phyloP scores from a whole-genome alignment of 2,797 vertebrate genomes.

The Telmatherina bonti region DNA sequence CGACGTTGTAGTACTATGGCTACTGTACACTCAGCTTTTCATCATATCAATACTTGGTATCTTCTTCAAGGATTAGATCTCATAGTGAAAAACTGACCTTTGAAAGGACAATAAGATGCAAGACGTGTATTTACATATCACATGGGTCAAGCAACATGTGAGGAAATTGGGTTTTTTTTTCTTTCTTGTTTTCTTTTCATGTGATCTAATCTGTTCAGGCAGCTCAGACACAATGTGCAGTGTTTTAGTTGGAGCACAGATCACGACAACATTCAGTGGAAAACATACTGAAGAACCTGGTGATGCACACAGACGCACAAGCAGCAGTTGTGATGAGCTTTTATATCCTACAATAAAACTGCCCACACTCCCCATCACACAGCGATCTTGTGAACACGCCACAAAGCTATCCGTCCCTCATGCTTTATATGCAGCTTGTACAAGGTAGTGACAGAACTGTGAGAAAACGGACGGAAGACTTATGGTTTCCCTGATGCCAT shows the following conservation, averaged over 20 bases:
- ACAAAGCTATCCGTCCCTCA: conserved; percentile 4
- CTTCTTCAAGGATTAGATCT: conserved; percentile 50
- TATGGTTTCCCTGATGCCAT: conserved; percentile 77
- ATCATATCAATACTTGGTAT: conserved; percentile 57
- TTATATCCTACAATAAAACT: conserved; percentile 25
- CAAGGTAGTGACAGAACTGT: conserved; percentile 43
- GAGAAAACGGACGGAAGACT: conserved; percentile 73
- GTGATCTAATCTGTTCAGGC: conserved; percentile 52
- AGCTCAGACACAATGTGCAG: conserved; percentile 48
- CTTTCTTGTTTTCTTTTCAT: background rate
- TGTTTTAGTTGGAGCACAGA: conserved; percentile 40
- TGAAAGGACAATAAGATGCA: conserved; percentile 51
- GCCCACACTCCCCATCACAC: conserved; percentile 27
- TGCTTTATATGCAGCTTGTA: conserved; percentile 36
- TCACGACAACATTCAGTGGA: conserved; percentile 24
- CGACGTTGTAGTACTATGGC: conserved; percentile 36
- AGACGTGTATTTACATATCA: conserved; percentile 68
- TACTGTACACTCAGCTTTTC: conserved; percentile 43
- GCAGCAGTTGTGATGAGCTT: conserved; percentile 27
- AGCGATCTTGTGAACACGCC: conserved; percentile 38
- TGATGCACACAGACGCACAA: conserved; percentile 26
- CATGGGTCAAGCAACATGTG: conserved; percentile 41
- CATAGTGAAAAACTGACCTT: conserved; percentile 48
- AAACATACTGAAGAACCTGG: conserved; percentile 31
- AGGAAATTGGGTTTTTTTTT: conserved; percentile 33